Conservation (phyloP, 1,140 invertebrate species). For the Argopecten irradians region DNA sequence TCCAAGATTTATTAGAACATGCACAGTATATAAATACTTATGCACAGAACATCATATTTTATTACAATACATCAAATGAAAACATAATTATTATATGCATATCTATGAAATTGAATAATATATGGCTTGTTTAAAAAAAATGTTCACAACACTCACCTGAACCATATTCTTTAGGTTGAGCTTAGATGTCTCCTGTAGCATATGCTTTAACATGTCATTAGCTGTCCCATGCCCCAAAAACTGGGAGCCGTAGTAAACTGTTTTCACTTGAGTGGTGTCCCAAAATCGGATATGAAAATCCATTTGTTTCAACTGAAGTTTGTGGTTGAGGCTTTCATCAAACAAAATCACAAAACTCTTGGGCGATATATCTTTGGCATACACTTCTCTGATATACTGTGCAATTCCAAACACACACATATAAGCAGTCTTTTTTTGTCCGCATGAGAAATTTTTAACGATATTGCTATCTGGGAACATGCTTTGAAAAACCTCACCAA, state of each 20-base stretch:
- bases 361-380: too few relatives aligned
- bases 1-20: too few relatives aligned
- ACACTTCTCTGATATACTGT: too few relatives aligned
- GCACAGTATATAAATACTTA: too few relatives aligned
- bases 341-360: conserved; percentile 41
- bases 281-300: conserved; percentile 56
- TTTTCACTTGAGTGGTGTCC: conserved; percentile 43
- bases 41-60: too few relatives aligned
- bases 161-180: not conserved
- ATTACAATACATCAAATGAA: too few relatives aligned
- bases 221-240: conserved; percentile 56
- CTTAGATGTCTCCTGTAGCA: conserved; percentile 39
- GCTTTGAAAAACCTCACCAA: not conserved
- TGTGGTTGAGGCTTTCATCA: conserved; percentile 56
- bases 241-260: conserved; percentile 47
- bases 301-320: conserved; percentile 53
- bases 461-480: conserved; percentile 7
- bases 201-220: conserved; percentile 40
- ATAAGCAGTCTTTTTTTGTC: not conserved
- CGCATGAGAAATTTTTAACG: not conserved
- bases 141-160: too few relatives aligned
- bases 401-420: too few relatives aligned
- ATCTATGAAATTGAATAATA: too few relatives aligned
- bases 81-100: too few relatives aligned
- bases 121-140: too few relatives aligned